phyloP scores from a whole-genome alignment of 2,797 vertebrate genomes.

The Nyctibius grandis region DNA sequence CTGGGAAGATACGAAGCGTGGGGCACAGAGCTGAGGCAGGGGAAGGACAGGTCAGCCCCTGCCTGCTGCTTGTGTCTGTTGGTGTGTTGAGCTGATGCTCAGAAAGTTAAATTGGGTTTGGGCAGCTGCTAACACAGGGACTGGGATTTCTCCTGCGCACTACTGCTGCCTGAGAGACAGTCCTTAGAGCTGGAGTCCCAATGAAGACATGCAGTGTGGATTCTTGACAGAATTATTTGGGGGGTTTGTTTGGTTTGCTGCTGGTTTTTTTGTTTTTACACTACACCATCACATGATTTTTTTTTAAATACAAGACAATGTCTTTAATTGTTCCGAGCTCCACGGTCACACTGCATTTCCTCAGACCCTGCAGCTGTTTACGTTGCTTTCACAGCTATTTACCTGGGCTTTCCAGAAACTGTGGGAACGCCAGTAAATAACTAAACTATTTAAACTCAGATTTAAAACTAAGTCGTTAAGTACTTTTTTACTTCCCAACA shows the following conservation, averaged over 20 bases:
- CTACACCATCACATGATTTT: fast-evolving
- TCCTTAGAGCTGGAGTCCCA: not conserved
- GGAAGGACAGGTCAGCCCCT: not conserved
- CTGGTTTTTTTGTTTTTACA: no score
- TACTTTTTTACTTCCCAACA: not conserved
- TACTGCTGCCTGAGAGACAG: not conserved
- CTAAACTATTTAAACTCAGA: fast-evolving
- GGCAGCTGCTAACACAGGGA: not conserved
- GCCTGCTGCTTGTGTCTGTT: not conserved
- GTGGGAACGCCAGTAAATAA: not conserved
- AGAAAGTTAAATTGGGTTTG: not conserved
- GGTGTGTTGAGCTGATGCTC: not conserved
- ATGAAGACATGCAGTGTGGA: not conserved
- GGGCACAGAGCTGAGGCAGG: not conserved
- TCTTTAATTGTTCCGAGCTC: not conserved
- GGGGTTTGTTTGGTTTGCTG: fast-evolving
- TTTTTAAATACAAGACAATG: not conserved
- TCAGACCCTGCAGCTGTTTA: not conserved
- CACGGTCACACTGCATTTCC: not conserved
- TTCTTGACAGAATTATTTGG: not conserved
- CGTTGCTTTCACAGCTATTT: not conserved
- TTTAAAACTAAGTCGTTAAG: not conserved
- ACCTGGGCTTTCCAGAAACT: not conserved
- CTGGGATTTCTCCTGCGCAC: not conserved
- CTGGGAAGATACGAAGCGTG: not conserved